phyloP scores from a whole-genome alignment of 2,888 invertebrate genomes.

The Andrena minutula region DNA sequence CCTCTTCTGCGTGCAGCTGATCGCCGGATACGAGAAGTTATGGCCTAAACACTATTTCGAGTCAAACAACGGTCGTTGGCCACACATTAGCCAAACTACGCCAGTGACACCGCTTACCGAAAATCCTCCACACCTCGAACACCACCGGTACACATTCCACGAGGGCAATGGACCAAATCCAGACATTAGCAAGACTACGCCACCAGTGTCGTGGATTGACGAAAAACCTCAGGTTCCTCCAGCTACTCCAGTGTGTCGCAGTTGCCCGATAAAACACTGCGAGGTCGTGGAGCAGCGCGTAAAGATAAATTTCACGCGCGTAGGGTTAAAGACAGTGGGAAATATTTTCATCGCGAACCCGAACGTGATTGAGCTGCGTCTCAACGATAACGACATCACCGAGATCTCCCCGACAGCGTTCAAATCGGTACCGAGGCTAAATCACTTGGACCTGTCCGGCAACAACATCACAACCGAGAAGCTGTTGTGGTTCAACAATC shows the following conservation, averaged over 20 bases:
- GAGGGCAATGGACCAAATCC: neutral
- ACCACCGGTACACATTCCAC: too few relatives aligned
- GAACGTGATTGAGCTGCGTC: slow-evolving; percentile 8
- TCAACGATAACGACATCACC: slow-evolving; percentile 46
- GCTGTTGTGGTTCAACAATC: neutral
- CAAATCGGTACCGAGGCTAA: neutral
- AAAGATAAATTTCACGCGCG: slow-evolving; percentile 8
- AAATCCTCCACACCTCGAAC: too few relatives aligned
- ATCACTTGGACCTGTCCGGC: neutral
- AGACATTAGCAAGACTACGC: neutral
- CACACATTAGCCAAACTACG: neutral
- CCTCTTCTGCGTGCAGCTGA: neutral
- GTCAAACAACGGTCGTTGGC: too few relatives aligned
- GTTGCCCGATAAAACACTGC: neutral
- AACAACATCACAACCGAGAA: neutral
- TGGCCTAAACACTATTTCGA: rapidly evolving
- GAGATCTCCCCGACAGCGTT: slow-evolving; percentile 44
- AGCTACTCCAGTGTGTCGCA: neutral
- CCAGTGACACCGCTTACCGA: too few relatives aligned
- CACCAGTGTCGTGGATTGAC: neutral
- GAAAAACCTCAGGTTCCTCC: too few relatives aligned
- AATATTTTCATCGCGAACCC: slow-evolving; percentile 5
- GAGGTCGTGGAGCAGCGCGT: neutral
- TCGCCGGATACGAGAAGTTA: neutral
- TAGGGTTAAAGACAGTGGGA: slow-evolving; percentile 28